These are phyloP conservation scores for Perca schrenkii DNA, from an alignment of 2,113 vertebrate genomes.

Conservation along the genomic window DNA sequence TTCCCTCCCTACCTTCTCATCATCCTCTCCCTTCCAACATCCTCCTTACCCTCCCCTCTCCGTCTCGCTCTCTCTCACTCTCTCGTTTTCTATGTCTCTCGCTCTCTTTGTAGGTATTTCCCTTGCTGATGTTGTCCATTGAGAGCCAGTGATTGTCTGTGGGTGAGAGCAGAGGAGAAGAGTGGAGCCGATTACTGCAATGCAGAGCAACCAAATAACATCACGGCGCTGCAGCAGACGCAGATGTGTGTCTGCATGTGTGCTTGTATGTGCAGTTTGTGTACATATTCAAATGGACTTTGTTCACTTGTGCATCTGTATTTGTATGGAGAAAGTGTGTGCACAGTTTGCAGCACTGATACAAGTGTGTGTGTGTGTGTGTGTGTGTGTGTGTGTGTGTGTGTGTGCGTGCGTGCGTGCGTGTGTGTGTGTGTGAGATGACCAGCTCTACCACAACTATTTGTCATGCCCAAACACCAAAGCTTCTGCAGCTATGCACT, in stretches of 20 bases:
- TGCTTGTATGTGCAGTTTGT: conserved; percentile 62
- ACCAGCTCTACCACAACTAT: conserved; percentile 68
- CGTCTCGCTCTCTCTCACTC: neutral
- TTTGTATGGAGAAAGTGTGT: conserved; percentile 28
- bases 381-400: conserved; percentile 33
- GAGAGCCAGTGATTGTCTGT: conserved; percentile 76
- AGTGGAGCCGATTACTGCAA: conserved; percentile 78
- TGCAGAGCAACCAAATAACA: conserved; percentile 77
- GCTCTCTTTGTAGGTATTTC: conserved; percentile 69
- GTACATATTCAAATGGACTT: conserved; percentile 60
- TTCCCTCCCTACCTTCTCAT: conserved; percentile 62
- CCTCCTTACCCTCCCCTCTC: conserved; percentile 30
- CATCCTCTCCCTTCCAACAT: conserved; percentile 44
- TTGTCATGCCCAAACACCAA: conserved; percentile 80
- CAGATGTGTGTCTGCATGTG: conserved; percentile 38
- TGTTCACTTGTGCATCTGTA: conserved; percentile 38
- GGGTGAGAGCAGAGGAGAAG: conserved; percentile 71
- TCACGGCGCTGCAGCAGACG: conserved; percentile 47
- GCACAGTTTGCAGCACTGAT: conserved; percentile 28
- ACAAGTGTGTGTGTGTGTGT: conserved; percentile 56
- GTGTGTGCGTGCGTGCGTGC: conserved; percentile 46
- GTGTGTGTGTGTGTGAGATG: conserved; percentile 46
- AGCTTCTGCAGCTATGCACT: conserved; percentile 75
- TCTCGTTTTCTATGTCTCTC: conserved; percentile 16
- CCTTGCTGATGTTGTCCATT: conserved; percentile 74